These are phyloP conservation scores for Pangasianodon gigas DNA, from an alignment of 2,113 vertebrate genomes.

Conservation along the genomic window DNA sequence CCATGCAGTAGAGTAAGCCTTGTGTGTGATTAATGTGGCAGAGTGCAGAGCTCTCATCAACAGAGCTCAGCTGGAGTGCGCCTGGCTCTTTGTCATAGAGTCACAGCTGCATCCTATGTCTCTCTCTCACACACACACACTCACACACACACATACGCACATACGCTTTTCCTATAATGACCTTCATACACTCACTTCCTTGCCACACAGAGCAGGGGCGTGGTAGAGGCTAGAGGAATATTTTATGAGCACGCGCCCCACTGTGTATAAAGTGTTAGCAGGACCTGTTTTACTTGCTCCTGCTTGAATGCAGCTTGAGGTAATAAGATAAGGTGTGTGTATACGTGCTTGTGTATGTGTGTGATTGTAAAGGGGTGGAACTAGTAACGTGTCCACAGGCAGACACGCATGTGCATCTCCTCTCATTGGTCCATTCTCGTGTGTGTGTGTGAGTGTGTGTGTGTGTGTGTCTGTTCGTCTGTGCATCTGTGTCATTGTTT, in stretches of 20 bases:
- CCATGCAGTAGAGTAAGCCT: slow-evolving; percentile 42
- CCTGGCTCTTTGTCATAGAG: slow-evolving; percentile 45
- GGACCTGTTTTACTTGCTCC: slow-evolving; percentile 50
- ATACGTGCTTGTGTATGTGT: background rate
- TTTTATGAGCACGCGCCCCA: background rate
- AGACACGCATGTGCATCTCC: slow-evolving; percentile 1
- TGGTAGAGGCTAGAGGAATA: slow-evolving; percentile 7
- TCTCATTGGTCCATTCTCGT: background rate
- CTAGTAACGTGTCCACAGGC: background rate
- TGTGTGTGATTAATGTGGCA: slow-evolving; percentile 49
- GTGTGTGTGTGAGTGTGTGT: background rate
- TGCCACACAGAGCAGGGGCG: slow-evolving; percentile 14
- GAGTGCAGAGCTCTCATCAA: slow-evolving; percentile 38
- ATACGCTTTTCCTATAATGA: slow-evolving; percentile 9
- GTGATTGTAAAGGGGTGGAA: slow-evolving; percentile 14
- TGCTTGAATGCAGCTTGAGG: slow-evolving; percentile 13
- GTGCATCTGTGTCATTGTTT: slow-evolving; percentile 11
- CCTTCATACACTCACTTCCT: slow-evolving; percentile 15
- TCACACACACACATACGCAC: background rate
- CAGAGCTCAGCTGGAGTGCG: slow-evolving; percentile 16
- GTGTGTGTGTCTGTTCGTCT: slow-evolving; percentile 10
- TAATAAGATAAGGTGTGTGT: slow-evolving; percentile 35
- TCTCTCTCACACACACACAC: background rate
- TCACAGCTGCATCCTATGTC: slow-evolving; percentile 56
- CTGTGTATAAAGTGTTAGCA: slow-evolving; percentile 14